Base-by-base conservation (phyloP, 2,113 vertebrate species). In the Australoheros scitulus region DNA sequence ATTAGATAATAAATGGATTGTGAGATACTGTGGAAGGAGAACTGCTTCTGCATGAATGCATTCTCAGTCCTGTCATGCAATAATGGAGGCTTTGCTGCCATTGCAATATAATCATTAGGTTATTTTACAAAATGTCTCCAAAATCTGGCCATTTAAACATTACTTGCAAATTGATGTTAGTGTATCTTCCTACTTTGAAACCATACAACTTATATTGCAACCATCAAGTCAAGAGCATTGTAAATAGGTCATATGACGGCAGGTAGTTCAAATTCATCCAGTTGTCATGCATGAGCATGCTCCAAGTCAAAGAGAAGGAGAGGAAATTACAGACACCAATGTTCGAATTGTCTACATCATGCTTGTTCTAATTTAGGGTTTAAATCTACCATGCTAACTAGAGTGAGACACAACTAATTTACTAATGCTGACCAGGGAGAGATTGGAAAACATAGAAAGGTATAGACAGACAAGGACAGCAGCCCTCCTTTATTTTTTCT, bases 371-470 rank as follows among this genome's bases (percentile, higher is more conserved):
- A 43, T 87, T 89, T 86, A 78, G 78, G 84, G 68, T 89, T 84
- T 93, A 59, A 84, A 32, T 89, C 86, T 92, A 94, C 91, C 93
- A 95, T 96, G 96, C 96, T 96, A 95, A 94, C 94, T 93, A 84
- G 80, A 79, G 91, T 86, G 79, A 91, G 80, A 87, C 87, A 90
- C 52, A 24, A 41, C 90, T 89, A 91, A 61, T 91, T 83, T 70
- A 84, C 82, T 92, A 89, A 47, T 88, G 76, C 82, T 88, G 84
- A 93, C 81, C 83, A 85, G 85, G 92, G 82, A 90, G 91, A 89
- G 92, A 82, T 89, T 91, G 89, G 84, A 85, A 90, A 89, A 93
- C 87, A 87, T 77, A 88, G 61, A 76, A 83, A 85, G 90, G 82
- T 80, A 85, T 78, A 80, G 89, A 84, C 87, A 90, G 75, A 82